These are phyloP conservation scores for Ophiothrix spiculata DNA, from an alignment of 35 echinoderm and acorn worm species.

Conservation along the genomic window DNA sequence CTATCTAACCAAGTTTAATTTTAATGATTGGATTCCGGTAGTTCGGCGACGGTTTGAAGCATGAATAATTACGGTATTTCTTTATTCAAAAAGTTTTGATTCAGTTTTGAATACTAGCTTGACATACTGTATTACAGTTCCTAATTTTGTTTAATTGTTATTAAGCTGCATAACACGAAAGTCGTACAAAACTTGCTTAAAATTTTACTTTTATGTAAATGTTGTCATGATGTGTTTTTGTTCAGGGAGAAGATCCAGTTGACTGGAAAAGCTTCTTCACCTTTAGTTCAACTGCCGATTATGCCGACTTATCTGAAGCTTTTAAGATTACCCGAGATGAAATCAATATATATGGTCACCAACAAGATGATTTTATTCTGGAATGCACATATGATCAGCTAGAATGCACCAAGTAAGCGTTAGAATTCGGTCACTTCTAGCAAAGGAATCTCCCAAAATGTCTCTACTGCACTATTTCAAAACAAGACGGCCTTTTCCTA, in stretches of 20 bases:
- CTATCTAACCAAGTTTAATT: too few species aligned
- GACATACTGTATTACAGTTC: neutral
- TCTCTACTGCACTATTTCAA: too few species aligned
- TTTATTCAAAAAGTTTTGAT: too few species aligned
- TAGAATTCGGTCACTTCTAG: too few species aligned
- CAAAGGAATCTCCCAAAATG: too few species aligned
- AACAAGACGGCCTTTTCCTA: too few species aligned
- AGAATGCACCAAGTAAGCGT: constrained; percentile 21
- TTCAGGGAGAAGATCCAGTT: neutral
- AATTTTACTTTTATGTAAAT: neutral
- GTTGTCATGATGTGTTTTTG: neutral
- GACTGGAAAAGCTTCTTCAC: constrained; percentile 44
- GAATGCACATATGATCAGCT: constrained; percentile 51
- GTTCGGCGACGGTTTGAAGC: too few species aligned
- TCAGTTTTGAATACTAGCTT: neutral
- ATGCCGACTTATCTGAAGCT: constrained; percentile 25
- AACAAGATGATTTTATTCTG: constrained; percentile 59
- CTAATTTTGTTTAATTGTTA: neutral
- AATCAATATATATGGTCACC: constrained; percentile 39
- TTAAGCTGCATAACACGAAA: neutral
- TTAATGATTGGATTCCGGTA: too few species aligned
- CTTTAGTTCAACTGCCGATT: constrained; percentile 26
- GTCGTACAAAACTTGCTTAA: neutral
- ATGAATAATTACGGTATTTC: too few species aligned
- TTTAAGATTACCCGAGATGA: constrained; percentile 24